Evolutionary conservation across 2,113 vertebrate species (phyloP).

Genomic region (Solenodon paradoxus): DNA sequence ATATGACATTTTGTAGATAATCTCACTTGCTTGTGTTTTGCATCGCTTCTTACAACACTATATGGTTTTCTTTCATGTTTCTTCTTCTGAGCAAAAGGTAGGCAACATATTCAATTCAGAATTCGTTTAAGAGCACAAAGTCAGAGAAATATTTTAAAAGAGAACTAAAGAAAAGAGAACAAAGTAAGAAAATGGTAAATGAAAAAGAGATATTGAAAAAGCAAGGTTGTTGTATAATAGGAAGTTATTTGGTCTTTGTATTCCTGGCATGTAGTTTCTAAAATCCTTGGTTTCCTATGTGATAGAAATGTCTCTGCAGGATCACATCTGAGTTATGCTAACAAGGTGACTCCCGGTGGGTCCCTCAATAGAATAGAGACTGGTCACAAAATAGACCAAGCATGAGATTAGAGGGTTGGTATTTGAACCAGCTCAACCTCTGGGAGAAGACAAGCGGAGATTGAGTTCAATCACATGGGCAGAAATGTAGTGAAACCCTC

Average conservation of each 20-base stretch:
- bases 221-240: background rate
- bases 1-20: background rate
- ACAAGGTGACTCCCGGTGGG: background rate
- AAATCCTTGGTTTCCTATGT: background rate
- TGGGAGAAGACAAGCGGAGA: background rate
- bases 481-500: background rate
- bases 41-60: background rate
- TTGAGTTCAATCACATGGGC: background rate
- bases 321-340: background rate
- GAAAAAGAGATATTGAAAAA: background rate
- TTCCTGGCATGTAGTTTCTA: background rate
- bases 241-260: background rate
- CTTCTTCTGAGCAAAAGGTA: background rate
- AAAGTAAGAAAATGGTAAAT: background rate
- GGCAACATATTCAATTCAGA: background rate
- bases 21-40: background rate
- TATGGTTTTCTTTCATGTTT: background rate
- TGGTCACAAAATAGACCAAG: background rate
- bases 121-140: background rate
- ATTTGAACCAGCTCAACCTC: background rate
- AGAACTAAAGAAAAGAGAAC: background rate
- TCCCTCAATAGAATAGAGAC: background rate
- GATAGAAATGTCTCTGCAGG: background rate
- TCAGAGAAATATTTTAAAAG: background rate
- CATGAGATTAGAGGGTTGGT: background rate